Base-by-base conservation (phyloP, 1,140 invertebrate species). In the Sitodiplosis mosellana region DNA sequence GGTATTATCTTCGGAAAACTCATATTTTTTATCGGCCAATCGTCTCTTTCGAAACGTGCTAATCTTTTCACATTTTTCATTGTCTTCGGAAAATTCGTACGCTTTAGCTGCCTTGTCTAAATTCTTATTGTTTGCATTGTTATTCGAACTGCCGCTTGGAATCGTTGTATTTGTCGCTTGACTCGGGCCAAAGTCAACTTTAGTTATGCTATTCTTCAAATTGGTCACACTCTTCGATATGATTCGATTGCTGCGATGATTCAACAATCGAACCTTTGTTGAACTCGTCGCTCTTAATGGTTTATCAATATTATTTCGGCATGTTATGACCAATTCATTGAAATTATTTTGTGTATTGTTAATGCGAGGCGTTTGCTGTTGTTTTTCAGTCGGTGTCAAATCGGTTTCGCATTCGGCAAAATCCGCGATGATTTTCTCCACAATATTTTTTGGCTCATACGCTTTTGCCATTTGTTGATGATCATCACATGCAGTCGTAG, bases 21-120 rank as follows among this genome's bases (percentile, higher is more conserved):
- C 87, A 58, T 92, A 92, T 58, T 90, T 89, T 61, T 90, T 91
- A 56, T 92, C 87, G 0, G 87, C 87, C 27, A 89, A 62, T 2
- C 84, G 71, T 44, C 85, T 72, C 58, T 85, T 85, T 5, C 84
- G 71, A 59, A 84, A 85, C 41, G 77, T 79, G 52, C 81, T 84
- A 3, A 88, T 72, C 58, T 86, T 88, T 58, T 87, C 83, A 56
- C 77, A 83, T 46, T 81, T 81, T 52, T 85, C 81, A 18, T 78
- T 72, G 49, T 87, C 83, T 54, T 87, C 84, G 0, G 80, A 84
- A 55, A 87, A 87, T 59, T 87, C 84, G 55, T 87, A 87, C 1
- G 82, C 81, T 59, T 84, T 84, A 49, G 59, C 58, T 48, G 41
- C 41, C 14, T 43, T 43, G 17, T 43, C 41, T 18, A 43, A 20